These are phyloP conservation scores for Drosophila persimilis DNA, from an alignment of 1,140 invertebrate species.

Conservation along the genomic window DNA sequence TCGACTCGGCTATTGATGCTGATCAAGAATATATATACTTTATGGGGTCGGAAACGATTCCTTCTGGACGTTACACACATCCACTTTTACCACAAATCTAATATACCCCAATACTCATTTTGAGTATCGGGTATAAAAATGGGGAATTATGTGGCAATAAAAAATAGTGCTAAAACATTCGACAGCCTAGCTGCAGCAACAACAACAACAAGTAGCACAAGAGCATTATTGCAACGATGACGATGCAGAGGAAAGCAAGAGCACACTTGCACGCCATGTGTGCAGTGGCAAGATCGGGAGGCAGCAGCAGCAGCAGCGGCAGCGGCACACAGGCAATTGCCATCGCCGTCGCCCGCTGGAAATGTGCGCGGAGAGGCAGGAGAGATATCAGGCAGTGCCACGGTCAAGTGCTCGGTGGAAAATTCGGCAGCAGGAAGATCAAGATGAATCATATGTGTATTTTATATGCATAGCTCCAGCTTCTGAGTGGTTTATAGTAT, in stretches of 20 bases:
- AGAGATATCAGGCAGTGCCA: constrained; percentile 51
- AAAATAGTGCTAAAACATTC: constrained; percentile 81
- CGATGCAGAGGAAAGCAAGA: no score
- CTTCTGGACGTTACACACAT: no score
- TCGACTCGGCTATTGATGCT: no score
- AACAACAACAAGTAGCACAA: constrained; percentile 19
- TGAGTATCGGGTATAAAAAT: no score
- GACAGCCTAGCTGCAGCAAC: constrained; percentile 61
- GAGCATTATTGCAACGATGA: constrained; percentile 48
- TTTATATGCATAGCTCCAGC: not conserved
- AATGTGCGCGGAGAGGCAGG: constrained; percentile 5
- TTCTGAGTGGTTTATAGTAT: no score
- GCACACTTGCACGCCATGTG: constrained; percentile 80
- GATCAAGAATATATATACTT: no score
- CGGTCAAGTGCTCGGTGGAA: constrained; percentile 71
- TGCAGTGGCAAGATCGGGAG: constrained; percentile 61
- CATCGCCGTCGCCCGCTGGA: constrained; percentile 13
- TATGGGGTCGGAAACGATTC: no score
- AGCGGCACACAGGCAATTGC: constrained; percentile 16
- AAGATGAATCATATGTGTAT: not conserved
- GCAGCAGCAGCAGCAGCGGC: not conserved
- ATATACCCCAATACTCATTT: no score
- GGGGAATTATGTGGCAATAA: constrained; percentile 73
- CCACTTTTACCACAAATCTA: no score
- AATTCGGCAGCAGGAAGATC: constrained; percentile 12